Evolutionary conservation across 2,797 vertebrate genomes (phyloP), one percentile per base, ranked within the genome.

Genomic region (Sebastes nivosus): DNA sequence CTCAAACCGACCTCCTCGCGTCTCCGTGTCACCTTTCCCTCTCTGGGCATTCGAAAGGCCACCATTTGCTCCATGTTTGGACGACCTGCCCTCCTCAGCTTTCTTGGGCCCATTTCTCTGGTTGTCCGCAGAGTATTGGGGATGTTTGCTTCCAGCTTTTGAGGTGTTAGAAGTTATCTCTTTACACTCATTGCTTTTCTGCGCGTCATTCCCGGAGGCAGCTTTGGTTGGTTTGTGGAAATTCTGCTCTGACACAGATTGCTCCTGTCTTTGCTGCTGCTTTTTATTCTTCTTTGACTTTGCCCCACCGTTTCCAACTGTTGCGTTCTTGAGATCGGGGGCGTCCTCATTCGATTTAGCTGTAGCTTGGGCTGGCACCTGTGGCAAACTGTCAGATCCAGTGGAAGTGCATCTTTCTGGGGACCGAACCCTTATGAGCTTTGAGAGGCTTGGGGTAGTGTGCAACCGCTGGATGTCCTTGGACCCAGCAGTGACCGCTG

Each of bases 341-440:
- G 57, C 14, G 2, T 95, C 94, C 55, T 97, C 96, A 80, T 95
- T 97, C 55, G 91, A 93, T 86, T 93, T 95, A 50, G 94, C 91
- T 0, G 61, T 84, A 4, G 77, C 82, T 80, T 91, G 91, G 70
- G 88, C 85, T 68, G 85, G 90, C 85, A 93, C 88, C 90, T 96
- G 93, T 24, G 84, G 90, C 57, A 84, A 84, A 83, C 58, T 82
- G 61, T 94, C 91, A 0, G 79, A 85, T 86, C 89, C 93, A 42
- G 90, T 66, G 61, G 94, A 93, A 81, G 90, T 94, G 93, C 93
- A 96, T 83, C 95, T 93, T 87, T 98, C 97, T 59, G 96, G 96
- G n/a, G 98, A 98, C 77, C 96, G 96, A 90, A 98, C 97, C 89
- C 97, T 97, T 88, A 98, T 97, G 93, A 98, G 97, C 84, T 98